These are phyloP conservation scores for Cardinalis cardinalis DNA, from an alignment of 2,113 vertebrate species.

Conservation along the genomic window DNA sequence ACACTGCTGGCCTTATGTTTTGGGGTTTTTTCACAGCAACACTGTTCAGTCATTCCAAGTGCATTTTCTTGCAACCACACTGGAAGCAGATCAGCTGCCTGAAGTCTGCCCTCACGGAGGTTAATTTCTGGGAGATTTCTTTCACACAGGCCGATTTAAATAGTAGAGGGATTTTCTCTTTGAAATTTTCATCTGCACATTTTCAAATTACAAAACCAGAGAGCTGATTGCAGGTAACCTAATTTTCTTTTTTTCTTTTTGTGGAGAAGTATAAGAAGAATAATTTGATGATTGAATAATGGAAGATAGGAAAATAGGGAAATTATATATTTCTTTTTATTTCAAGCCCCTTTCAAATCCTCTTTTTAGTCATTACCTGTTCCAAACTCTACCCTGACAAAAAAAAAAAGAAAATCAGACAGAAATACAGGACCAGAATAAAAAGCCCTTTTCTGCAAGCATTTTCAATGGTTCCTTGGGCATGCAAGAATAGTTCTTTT, in stretches of 20 bases:
- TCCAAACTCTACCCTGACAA: not conserved
- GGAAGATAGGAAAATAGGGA: not conserved
- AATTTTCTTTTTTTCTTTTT: not conserved
- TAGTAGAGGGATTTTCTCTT: not conserved
- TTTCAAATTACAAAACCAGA: not conserved
- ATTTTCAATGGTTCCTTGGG: not conserved
- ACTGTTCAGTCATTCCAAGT: not conserved
- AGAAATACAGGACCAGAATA: not conserved
- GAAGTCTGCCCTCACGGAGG: not conserved
- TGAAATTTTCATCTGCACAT: not conserved
- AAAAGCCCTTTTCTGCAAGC: not conserved
- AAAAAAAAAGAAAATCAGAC: not conserved
- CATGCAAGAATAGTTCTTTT: not conserved
- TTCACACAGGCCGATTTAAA: rapidly evolving
- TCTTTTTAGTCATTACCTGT: not conserved
- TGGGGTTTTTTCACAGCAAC: not conserved
- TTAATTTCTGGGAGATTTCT: not conserved
- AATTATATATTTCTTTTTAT: not conserved
- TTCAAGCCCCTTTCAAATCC: not conserved
- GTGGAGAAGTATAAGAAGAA: not conserved
- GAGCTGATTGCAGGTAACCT: not conserved
- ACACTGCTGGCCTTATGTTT: not conserved
- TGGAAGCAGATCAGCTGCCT: not conserved
- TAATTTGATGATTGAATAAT: not conserved
- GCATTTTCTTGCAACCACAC: not conserved